phyloP scores from a whole-genome alignment of 2,113 vertebrate species.

The Pelobates fuscus region DNA sequence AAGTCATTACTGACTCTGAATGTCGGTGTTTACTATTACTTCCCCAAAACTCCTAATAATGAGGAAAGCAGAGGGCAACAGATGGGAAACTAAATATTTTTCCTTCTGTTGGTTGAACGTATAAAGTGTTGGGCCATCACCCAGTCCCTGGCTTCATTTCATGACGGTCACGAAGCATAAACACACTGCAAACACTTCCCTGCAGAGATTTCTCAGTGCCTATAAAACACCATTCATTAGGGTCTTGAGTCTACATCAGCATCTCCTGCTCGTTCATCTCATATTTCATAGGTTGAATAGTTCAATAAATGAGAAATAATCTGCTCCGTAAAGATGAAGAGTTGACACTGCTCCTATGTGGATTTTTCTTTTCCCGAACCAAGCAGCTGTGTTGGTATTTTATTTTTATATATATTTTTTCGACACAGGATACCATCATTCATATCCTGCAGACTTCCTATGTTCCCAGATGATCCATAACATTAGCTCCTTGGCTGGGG shows the following conservation, averaged over 20 bases:
- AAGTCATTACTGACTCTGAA: not conserved
- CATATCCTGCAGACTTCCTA: constrained; percentile 54
- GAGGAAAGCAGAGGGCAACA: not conserved
- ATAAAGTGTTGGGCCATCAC: not conserved
- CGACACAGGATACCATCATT: constrained; percentile 58
- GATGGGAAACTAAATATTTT: constrained; percentile 15
- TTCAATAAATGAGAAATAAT: constrained; percentile 56
- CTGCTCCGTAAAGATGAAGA: constrained; percentile 53
- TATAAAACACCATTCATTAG: constrained; percentile 41
- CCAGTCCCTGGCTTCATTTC: not conserved
- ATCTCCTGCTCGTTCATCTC: constrained; percentile 50
- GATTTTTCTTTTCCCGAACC: constrained; percentile 55
- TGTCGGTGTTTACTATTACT: not conserved
- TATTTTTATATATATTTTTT: constrained; percentile 5
- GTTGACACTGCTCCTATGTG: constrained; percentile 44
- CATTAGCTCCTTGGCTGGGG: constrained; percentile 25
- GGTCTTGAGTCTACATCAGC: constrained; percentile 39
- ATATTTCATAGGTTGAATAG: constrained; percentile 57
- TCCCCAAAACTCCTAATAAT: constrained; percentile 9
- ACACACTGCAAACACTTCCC: not conserved
- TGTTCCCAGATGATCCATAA: constrained; percentile 63
- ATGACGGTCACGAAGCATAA: not conserved
- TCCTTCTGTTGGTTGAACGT: not conserved
- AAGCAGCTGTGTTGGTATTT: constrained; percentile 65
- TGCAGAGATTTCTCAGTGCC: constrained; percentile 4